These are phyloP conservation scores for Eleginops maclovinus DNA, from an alignment of 2,113 vertebrate species.

Conservation along the genomic window DNA sequence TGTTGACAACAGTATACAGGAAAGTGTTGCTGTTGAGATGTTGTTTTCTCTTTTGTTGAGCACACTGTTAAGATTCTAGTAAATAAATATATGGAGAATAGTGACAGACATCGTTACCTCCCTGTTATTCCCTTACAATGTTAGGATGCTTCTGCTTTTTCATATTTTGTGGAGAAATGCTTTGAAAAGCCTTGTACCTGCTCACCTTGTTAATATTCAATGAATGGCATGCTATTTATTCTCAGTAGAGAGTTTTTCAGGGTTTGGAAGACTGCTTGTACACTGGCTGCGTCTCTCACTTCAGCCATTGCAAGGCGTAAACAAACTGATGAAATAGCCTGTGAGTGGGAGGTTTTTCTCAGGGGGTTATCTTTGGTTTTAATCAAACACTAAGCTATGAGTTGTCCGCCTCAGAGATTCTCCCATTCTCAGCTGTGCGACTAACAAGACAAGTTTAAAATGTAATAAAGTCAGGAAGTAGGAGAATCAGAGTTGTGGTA, in stretches of 20 bases:
- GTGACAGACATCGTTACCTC: neutral
- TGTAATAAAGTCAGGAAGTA: neutral
- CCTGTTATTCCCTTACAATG: neutral
- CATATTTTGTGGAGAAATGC: neutral
- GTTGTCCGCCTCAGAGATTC: neutral
- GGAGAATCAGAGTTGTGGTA: neutral
- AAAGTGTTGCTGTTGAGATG: neutral
- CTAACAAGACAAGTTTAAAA: neutral
- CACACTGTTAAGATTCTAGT: neutral
- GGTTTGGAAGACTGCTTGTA: neutral
- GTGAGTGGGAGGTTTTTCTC: slow-evolving; percentile 4
- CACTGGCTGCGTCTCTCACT: neutral
- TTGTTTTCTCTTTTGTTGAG: neutral
- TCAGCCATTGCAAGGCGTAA: neutral
- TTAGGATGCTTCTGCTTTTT: neutral
- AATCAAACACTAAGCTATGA: neutral
- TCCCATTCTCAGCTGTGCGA: neutral
- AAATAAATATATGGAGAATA: neutral
- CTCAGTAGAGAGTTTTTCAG: slow-evolving; percentile 17
- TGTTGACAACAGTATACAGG: neutral
- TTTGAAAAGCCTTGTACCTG: neutral
- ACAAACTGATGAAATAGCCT: slow-evolving; percentile 7
- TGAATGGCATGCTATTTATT: neutral
- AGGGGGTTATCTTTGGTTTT: slow-evolving; percentile 8
- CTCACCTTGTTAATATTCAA: slow-evolving; percentile 31